These are phyloP conservation scores for Idaea biselata DNA, from an alignment of 2,888 invertebrate genomes.

Conservation along the genomic window DNA sequence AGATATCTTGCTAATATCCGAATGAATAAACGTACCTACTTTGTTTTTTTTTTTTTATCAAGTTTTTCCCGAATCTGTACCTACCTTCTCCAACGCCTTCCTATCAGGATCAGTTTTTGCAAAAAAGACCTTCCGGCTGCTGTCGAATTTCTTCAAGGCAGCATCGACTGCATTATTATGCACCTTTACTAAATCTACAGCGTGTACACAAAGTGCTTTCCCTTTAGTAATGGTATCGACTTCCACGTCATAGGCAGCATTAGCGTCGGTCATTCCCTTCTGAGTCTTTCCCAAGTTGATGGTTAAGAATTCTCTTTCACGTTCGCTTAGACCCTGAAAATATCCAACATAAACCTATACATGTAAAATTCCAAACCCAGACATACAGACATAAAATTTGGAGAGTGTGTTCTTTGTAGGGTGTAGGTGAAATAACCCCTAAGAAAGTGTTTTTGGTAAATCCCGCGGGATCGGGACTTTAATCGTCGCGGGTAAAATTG, in stretches of 20 bases:
- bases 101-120: not conserved
- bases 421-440: too few relatives aligned
- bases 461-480: too few relatives aligned
- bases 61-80: too few relatives aligned
- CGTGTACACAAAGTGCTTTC: not conserved
- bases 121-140: not conserved
- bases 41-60: too few relatives aligned
- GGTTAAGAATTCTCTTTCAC: not conserved
- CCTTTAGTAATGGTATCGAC: not conserved
- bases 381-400: too few relatives aligned
- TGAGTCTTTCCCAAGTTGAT: not conserved
- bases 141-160: not conserved
- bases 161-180: not conserved
- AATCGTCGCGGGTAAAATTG: too few relatives aligned
- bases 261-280: not conserved
- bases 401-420: too few relatives aligned
- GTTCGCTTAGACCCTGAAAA: not conserved
- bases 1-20: too few relatives aligned
- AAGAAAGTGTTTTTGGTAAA: too few relatives aligned
- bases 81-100: not conserved
- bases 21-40: too few relatives aligned
- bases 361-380: too few relatives aligned
- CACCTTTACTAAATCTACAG: constrained; percentile 2
- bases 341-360: not conserved
- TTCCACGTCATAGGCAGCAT: not conserved